Percentiles rank a stretch among this genome's conserved stretches.
Conservation (phyloP, 2,888 invertebrate genomes). For the Acanthococcus lagerstroemiae region DNA sequence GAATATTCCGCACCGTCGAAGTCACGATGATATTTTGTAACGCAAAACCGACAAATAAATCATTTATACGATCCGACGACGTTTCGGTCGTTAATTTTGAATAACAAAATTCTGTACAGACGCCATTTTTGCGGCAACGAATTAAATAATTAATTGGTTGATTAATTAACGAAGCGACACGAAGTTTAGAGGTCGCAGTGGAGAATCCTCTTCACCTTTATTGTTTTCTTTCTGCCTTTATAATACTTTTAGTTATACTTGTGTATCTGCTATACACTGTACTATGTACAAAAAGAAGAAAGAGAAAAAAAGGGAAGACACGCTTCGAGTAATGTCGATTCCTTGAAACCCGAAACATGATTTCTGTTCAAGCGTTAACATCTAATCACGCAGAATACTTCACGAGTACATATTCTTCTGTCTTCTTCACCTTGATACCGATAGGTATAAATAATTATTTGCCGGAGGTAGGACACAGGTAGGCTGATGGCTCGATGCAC, state of each 20-base stretch:
- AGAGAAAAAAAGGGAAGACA: neutral
- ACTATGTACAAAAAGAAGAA: neutral
- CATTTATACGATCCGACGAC: neutral
- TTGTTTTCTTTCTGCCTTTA: neutral
- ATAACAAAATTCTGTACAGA: no score
- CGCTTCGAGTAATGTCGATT: neutral
- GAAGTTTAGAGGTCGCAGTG: neutral
- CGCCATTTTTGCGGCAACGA: no score
- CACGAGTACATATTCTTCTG: neutral
- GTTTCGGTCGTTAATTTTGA: no score
- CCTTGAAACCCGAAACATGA: neutral
- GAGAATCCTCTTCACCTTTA: neutral
- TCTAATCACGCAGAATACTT: neutral
- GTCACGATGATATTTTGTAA: neutral
- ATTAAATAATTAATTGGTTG: neutral
- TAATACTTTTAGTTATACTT: neutral
- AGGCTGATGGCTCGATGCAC: no score
- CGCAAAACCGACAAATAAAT: neutral
- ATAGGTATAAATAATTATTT: no score
- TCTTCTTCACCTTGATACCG: no score
- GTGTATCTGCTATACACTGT: neutral
- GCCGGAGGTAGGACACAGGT: no score
- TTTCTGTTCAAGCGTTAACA: neutral
- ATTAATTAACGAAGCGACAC: neutral
- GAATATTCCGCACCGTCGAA: no score